phyloP scores from a whole-genome alignment of 2,888 invertebrate species.

The Erpobdella octoculata region DNA sequence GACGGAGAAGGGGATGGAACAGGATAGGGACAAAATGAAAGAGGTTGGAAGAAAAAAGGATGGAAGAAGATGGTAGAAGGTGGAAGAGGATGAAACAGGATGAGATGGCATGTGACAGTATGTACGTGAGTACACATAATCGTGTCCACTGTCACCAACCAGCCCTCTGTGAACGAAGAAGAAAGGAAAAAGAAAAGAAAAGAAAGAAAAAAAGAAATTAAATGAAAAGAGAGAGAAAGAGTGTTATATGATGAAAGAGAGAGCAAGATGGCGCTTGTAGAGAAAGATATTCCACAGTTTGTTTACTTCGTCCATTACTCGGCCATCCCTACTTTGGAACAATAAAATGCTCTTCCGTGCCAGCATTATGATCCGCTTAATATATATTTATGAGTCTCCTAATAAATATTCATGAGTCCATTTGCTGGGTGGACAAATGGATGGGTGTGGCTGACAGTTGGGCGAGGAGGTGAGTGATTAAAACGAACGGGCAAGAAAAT shows the following conservation, averaged over 20 bases:
- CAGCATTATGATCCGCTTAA: slow-evolving; percentile 6
- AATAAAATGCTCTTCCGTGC: not conserved
- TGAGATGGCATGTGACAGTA: not conserved
- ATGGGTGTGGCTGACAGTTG: not conserved
- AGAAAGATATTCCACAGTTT: not conserved
- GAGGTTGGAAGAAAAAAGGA: too few species aligned
- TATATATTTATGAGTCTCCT: slow-evolving; percentile 9
- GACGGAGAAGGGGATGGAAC: too few species aligned
- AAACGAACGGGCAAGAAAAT: not conserved
- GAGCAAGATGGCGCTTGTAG: too few species aligned
- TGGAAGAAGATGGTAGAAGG: not conserved
- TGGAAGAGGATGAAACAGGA: not conserved
- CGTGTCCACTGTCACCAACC: too few species aligned
- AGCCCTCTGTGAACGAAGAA: too few species aligned
- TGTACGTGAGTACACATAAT: not conserved
- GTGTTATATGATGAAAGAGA: too few species aligned
- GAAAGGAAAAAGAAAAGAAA: too few species aligned
- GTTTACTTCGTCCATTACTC: not conserved
- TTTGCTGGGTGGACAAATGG: not conserved
- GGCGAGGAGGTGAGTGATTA: not conserved
- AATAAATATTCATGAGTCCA: slow-evolving; percentile 7
- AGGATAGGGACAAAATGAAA: too few species aligned
- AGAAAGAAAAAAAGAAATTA: too few species aligned
- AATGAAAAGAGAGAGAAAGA: too few species aligned
- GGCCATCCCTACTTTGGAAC: not conserved